Evolutionary conservation across 1,140 invertebrate species (phyloP).

Genomic region (Coboldia fuscipes): DNA sequence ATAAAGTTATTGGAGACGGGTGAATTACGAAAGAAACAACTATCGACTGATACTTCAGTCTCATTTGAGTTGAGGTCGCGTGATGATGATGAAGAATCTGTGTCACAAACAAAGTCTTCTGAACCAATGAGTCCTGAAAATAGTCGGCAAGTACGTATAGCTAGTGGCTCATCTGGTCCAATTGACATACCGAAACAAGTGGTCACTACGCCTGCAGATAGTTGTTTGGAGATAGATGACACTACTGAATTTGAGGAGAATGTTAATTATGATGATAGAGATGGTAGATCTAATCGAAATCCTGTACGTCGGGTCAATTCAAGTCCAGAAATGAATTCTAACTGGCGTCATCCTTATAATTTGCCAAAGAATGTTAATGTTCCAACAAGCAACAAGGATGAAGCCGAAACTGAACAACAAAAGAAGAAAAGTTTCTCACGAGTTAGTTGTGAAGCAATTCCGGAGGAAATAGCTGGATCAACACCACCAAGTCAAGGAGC

Average conservation of each 20-base stretch:
- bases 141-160: too few relatives aligned
- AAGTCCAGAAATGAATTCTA: conserved; percentile 74
- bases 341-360: conserved; percentile 59
- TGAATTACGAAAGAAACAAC: conserved; percentile 5
- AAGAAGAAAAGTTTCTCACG: conserved; percentile 38
- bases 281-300: conserved; percentile 38
- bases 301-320: conserved; percentile 70
- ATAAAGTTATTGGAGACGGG: not conserved
- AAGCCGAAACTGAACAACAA: conserved; percentile 17
- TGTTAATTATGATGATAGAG: conserved; percentile 19
- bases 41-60: too few relatives aligned
- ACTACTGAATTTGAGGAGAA: conserved; percentile 13
- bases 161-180: too few relatives aligned
- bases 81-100: too few relatives aligned
- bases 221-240: conserved; percentile 30
- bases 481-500: not conserved
- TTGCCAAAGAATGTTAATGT: too few relatives aligned
- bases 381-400: not conserved
- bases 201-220: conserved; percentile 15
- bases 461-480: conserved; percentile 51
- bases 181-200: conserved; percentile 15
- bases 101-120: too few relatives aligned
- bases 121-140: too few relatives aligned
- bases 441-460: conserved; percentile 72
- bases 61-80: too few relatives aligned